Conservation (phyloP, 2,888 invertebrate species). For the Dendrolimus houi region DNA sequence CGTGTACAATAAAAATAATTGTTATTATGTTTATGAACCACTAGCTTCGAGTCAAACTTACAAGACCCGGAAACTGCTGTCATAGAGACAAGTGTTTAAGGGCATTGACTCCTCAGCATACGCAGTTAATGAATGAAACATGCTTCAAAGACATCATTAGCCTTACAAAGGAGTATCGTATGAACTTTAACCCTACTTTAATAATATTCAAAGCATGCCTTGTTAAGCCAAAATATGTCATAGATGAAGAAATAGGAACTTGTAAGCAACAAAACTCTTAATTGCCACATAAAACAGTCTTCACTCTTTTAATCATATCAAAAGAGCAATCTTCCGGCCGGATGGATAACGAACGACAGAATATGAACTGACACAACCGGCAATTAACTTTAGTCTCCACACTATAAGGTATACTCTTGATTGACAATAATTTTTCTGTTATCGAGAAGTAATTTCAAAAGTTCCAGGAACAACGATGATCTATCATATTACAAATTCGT, state of each 20-base stretch:
- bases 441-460: constrained; percentile 48
- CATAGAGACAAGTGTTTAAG: neutral
- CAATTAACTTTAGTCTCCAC: too few relatives aligned
- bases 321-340: constrained; percentile 72
- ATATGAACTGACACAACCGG: constrained; percentile 8
- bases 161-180: neutral
- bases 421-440: constrained; percentile 17
- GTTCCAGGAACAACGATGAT: constrained; percentile 55
- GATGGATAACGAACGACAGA: constrained; percentile 45
- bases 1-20: neutral
- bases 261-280: constrained; percentile 54
- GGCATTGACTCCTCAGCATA: neutral
- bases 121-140: neutral
- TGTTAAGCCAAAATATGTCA: constrained; percentile 7
- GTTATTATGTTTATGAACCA: neutral
- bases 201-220: constrained; percentile 18
- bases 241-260: constrained; percentile 38
- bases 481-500: constrained; percentile 68
- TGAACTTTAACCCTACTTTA: constrained; percentile 1
- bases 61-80: neutral
- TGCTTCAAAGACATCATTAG: neutral
- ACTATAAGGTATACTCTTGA: neutral
- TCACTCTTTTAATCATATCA: constrained; percentile 74
- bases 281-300: constrained; percentile 71
- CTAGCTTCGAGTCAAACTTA: neutral